Evolutionary conservation across 2,888 invertebrate genomes (phyloP), one percentile per base, ranked within the genome.

Genomic region (Monopis laevigella): DNA sequence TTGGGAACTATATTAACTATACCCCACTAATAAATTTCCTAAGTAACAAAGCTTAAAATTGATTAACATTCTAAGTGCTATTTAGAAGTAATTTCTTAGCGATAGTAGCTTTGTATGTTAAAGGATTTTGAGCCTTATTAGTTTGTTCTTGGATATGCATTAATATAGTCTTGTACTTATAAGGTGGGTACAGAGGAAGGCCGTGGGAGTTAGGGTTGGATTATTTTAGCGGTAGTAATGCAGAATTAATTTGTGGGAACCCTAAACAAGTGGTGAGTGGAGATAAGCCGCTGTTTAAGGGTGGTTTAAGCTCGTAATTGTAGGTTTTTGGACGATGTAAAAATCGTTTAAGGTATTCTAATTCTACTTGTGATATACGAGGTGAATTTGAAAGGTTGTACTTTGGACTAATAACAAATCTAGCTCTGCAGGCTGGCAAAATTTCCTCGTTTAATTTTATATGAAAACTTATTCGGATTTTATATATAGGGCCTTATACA

Each of bases 1-100:
- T 60, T 63, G 73, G 68, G 72, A 73, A 72, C 67, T 62, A 64
- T 66, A 69, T 69, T 70, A 63, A 59, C 54, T 48, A 55, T 51
- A 12, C 36, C 36, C 36, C 13, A 12, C 13, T 36, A 36, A 36
- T 36, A 36, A 32, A 32, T 16, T 11, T 18, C 17, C 14, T n/a
- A 16, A 16, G 21, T 13, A 36, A 21, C 8, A 36, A 36, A 21
- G n/a, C 3, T 11, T 11, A 36, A 11, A 36, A 19, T 36, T n/a
- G 36, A 19, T 36, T 36, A 12, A 11, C 19, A 2, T 16, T 32
- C 6, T 2, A 32, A 29, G 12, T 17, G 14, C 2, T 17, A 32
- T 32, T 29, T 29, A 12, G 6, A 11, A 29, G 4, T 13, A n/a
- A 29, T 29, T n/a, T 29, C 4, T 11, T 29, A 13, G 14, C 2